Evolutionary conservation across 2,888 invertebrate genomes (phyloP).

Genomic region (Notodonta dromedarius): DNA sequence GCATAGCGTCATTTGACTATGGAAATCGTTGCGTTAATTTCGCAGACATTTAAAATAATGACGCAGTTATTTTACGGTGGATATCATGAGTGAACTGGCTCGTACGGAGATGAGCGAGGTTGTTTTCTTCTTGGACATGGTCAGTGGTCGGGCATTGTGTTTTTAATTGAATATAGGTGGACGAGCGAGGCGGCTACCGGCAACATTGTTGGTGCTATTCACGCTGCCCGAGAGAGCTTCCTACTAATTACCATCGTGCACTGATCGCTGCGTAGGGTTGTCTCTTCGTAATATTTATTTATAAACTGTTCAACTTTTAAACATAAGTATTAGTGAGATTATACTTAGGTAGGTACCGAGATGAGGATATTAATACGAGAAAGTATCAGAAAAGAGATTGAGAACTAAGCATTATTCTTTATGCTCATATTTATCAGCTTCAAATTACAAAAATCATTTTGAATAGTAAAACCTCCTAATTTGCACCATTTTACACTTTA

Average conservation of each 20-base stretch:
- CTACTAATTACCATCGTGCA: constrained; percentile 67
- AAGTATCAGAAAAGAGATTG: no score
- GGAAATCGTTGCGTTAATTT: constrained; percentile 25
- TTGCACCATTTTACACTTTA: neutral
- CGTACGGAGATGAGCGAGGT: constrained; percentile 33
- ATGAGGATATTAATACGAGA: no score
- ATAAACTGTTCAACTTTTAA: neutral
- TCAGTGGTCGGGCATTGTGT: constrained; percentile 55
- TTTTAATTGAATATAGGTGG: constrained; percentile 71
- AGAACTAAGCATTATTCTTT: no score
- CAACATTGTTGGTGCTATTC: constrained; percentile 70
- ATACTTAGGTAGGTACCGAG: no score
- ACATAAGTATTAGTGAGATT: no score
- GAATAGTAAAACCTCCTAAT: no score
- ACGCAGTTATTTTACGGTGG: constrained; percentile 16
- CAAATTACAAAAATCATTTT: no score
- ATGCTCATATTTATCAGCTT: no score
- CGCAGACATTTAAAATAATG: constrained; percentile 14
- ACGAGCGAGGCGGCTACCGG: constrained; percentile 61
- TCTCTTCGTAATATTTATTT: neutral
- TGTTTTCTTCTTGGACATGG: constrained; percentile 44
- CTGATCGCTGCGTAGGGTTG: constrained; percentile 12
- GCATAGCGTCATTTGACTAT: constrained; percentile 17
- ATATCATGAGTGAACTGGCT: constrained; percentile 23
- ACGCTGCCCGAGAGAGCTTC: constrained; percentile 70